Evolutionary conservation across 2,113 vertebrate species (phyloP).

Genomic region (Oceanites oceanicus): DNA sequence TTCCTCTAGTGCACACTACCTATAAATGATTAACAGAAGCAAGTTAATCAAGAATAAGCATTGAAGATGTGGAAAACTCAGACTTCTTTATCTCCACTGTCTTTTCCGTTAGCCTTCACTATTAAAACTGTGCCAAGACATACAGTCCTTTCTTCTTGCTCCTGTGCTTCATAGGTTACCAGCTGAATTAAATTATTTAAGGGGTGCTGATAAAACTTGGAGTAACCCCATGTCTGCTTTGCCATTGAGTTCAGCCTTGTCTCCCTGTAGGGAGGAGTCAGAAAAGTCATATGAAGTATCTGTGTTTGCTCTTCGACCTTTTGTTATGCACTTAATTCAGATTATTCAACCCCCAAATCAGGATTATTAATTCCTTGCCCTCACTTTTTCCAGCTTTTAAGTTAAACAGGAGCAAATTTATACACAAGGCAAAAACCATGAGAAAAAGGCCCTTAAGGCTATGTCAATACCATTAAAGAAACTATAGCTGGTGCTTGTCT

Average conservation of each 20-base stretch:
- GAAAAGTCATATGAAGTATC: background rate
- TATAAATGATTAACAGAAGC: background rate
- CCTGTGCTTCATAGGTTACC: background rate
- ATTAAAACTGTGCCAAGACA: background rate
- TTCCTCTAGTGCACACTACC: background rate
- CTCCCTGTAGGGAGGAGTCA: background rate
- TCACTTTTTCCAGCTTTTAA: background rate
- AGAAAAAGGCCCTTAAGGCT: background rate
- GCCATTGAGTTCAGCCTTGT: background rate
- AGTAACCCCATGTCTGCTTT: background rate
- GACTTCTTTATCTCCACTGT: background rate
- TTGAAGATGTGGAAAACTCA: background rate
- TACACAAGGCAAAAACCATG: background rate
- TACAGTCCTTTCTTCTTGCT: background rate
- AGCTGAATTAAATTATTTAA: background rate
- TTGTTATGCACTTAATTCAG: background rate
- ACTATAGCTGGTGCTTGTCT: background rate
- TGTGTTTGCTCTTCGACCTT: background rate
- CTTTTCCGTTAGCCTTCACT: background rate
- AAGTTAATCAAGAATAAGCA: background rate
- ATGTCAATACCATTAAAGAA: background rate
- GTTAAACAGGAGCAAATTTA: background rate
- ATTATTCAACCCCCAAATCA: background rate
- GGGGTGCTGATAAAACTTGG: background rate
- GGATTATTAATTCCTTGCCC: background rate